These are phyloP conservation scores for Redunca redunca DNA, from an alignment of 2,113 vertebrate genomes.

Conservation along the genomic window DNA sequence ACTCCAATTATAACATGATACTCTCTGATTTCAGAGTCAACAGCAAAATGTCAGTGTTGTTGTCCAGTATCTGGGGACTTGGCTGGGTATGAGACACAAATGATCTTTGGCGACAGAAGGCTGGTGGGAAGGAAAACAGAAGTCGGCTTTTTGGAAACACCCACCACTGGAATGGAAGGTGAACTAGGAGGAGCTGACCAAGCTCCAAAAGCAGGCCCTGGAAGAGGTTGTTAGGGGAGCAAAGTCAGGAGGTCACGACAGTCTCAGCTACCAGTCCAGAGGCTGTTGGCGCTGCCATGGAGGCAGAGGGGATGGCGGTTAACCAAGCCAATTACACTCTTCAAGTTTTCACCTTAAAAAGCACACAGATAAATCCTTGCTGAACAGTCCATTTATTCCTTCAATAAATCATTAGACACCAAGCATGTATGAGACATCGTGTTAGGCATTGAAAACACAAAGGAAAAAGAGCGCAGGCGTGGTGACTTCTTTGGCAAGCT, in stretches of 20 bases:
- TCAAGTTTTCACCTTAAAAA: slow-evolving; percentile 9
- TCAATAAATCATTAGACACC: background rate
- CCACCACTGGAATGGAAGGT: background rate
- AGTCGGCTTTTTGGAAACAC: background rate
- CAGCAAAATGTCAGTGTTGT: background rate
- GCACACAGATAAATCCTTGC: background rate
- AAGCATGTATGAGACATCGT: background rate
- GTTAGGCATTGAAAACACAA: background rate
- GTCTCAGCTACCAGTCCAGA: background rate
- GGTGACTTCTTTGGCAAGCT: background rate
- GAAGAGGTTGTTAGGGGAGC: background rate
- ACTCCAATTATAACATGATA: background rate
- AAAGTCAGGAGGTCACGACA: background rate
- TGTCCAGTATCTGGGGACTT: background rate
- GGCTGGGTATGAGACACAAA: background rate
- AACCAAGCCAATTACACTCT: background rate
- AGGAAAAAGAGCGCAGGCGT: background rate
- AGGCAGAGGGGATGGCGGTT: background rate
- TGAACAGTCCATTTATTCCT: background rate
- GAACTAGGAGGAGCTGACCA: background rate
- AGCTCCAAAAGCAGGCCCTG: background rate
- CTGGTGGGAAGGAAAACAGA: background rate
- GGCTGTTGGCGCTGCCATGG: background rate
- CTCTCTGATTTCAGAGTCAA: background rate
- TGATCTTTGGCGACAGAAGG: background rate